Evolutionary conservation across 2,888 invertebrate genomes (phyloP), one percentile per base, ranked within the genome.

Genomic region (Odontothrips loti): DNA sequence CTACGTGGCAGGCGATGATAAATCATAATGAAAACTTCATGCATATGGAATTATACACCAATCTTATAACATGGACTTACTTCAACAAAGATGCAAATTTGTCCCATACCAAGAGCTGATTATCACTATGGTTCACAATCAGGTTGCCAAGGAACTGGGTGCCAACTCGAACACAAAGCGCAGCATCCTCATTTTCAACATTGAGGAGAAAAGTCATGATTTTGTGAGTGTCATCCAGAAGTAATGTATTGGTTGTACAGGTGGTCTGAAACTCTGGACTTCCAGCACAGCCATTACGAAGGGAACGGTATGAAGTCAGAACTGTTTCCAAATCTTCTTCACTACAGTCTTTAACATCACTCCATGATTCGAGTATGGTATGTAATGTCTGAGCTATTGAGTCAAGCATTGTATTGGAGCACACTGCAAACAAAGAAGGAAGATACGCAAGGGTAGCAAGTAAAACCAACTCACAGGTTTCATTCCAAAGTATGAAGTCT

Each of bases 131-230:
- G 82, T 89, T 89, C 0, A 90, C 90, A 12, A 90, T 89, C 82
- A 91, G 85, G 84, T 91, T 91, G 48, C 90, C 90, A 81, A 91
- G 84, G 17, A 91, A 90, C 85, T 91, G 91, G 81, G 91, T 87
- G 8, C 90, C 87, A 27, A 90, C 87, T 75, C 89, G 89, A 87
- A 90, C 88, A 83, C 90, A 90, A 0, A 88, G 86, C 83, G 89
- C 89, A 85, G 88, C 88, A 85, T 88, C 88, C 83, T 89, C 79
- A 48, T 89, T 82, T 82, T 89, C 89, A 82, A 89, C 89, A 82
- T 88, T 88, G 1, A 88, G 82, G n/a, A 88, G 68, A 75, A 75
- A 75, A 23, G 23, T 27, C 68, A 75, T 75, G 1, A 75, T 27
- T 75, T 75, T 23, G 9, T 23, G 27, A 27, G 68, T 75, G 27